phyloP scores from a whole-genome alignment of 2,888 invertebrate species.

The Nineta flava region DNA sequence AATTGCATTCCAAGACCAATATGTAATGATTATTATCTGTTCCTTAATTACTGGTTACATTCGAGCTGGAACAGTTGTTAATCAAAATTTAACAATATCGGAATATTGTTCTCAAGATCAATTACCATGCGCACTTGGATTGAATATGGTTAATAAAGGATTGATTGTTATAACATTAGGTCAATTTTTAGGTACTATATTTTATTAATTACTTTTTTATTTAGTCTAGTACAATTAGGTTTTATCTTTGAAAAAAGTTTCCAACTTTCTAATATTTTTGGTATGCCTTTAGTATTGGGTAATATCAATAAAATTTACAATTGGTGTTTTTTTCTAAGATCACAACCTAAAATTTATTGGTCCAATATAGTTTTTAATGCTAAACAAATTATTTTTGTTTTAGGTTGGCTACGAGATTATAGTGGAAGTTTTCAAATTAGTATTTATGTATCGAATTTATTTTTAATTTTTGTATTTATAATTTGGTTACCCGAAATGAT shows the following conservation, averaged over 20 bases:
- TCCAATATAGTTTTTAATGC: too few species aligned
- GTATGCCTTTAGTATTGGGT: not conserved
- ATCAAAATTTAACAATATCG: constrained; percentile 52
- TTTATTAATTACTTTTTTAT: not conserved
- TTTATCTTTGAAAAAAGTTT: too few species aligned
- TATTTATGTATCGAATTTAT: constrained; percentile 42
- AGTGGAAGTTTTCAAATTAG: constrained; percentile 44
- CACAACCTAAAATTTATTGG: too few species aligned
- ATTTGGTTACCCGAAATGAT: constrained; percentile 43
- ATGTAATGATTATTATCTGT: constrained; percentile 33
- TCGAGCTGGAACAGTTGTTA: constrained; percentile 56
- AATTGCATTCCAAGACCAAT: constrained; percentile 40
- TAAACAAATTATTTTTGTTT: constrained; percentile 17
- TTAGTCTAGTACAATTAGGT: not conserved
- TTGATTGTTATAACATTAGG: constrained; percentile 48
- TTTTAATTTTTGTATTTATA: constrained; percentile 34
- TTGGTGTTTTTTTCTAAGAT: too few species aligned
- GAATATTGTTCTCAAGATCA: constrained; percentile 39
- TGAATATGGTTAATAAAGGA: constrained; percentile 58
- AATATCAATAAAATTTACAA: too few species aligned
- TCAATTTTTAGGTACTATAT: constrained; percentile 29
- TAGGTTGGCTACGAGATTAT: constrained; percentile 50
- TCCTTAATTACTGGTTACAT: constrained; percentile 50
- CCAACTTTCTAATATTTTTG: constrained; percentile 6
- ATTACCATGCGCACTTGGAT: constrained; percentile 50